Conservation (phyloP, 2,113 vertebrate species). For the Oryctolagus cuniculus region DNA sequence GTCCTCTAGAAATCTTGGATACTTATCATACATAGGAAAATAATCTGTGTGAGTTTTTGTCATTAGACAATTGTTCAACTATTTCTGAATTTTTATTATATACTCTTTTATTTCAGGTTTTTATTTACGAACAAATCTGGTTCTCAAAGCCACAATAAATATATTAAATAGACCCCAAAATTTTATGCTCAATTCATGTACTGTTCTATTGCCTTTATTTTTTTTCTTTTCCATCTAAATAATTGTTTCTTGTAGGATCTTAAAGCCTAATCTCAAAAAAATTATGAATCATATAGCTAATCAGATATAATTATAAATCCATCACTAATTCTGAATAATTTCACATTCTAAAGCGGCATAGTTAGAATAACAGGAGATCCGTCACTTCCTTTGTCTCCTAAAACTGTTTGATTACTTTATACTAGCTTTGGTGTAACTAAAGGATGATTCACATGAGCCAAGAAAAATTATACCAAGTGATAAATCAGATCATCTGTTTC, state of each 20-base stretch:
- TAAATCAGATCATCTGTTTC: not conserved
- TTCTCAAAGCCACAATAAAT: not conserved
- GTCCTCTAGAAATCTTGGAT: conserved; percentile 11
- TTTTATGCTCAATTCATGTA: not conserved
- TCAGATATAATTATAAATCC: not conserved
- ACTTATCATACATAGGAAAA: not conserved
- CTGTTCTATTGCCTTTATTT: conserved; percentile 15
- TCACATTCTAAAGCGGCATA: conserved; percentile 33
- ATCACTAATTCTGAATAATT: conserved; percentile 55
- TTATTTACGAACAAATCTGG: not conserved
- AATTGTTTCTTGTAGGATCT: conserved; percentile 24
- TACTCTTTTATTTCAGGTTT: conserved; percentile 20
- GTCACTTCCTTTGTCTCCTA: not conserved
- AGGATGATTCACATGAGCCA: not conserved
- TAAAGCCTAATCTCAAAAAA: conserved; percentile 33
- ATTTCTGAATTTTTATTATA: conserved; percentile 41
- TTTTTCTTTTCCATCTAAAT: conserved; percentile 52
- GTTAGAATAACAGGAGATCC: not conserved
- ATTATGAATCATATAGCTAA: not conserved
- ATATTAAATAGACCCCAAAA: not conserved
- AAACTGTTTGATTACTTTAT: not conserved
- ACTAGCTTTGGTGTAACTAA: not conserved
- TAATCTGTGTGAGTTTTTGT: not conserved
- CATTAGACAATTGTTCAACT: not conserved
- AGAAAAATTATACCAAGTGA: conserved; percentile 1